Evolutionary conservation across 2,113 vertebrate species (phyloP).

Genomic region (Hipposideros armiger): DNA sequence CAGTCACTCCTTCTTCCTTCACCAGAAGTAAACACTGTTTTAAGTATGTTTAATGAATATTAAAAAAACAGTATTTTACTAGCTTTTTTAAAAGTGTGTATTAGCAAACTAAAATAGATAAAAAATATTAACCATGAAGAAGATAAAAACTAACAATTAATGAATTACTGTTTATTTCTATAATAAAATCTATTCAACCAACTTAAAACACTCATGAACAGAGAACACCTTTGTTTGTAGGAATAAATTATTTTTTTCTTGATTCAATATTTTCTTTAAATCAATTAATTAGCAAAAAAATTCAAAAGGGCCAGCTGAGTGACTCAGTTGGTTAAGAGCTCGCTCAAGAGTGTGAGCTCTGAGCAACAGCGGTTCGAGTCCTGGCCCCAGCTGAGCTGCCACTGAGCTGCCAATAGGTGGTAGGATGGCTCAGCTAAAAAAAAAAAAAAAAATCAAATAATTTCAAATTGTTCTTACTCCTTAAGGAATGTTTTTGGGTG

Average conservation of each 20-base stretch:
- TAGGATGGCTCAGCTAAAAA: too few species aligned
- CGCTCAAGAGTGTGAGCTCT: too few species aligned
- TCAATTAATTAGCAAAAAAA: neutral
- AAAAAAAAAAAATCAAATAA: neutral
- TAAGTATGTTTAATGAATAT: neutral
- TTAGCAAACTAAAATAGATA: neutral
- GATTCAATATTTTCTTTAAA: neutral
- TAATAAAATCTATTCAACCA: neutral
- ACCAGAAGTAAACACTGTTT: neutral
- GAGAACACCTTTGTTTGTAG: neutral
- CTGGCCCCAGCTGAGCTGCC: too few species aligned
- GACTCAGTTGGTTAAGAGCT: too few species aligned
- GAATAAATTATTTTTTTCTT: neutral
- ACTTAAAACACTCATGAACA: neutral
- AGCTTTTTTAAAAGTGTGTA: neutral
- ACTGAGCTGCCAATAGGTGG: too few species aligned
- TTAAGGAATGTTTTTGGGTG: neutral
- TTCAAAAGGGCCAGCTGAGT: neutral
- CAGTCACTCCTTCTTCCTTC: neutral
- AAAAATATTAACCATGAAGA: neutral
- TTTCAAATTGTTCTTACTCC: neutral
- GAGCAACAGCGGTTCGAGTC: too few species aligned
- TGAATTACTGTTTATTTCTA: neutral
- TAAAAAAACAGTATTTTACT: neutral
- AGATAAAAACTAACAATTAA: neutral